phyloP scores from a whole-genome alignment of 2,113 vertebrate genomes.

The Nerophis lumbriciformis region DNA sequence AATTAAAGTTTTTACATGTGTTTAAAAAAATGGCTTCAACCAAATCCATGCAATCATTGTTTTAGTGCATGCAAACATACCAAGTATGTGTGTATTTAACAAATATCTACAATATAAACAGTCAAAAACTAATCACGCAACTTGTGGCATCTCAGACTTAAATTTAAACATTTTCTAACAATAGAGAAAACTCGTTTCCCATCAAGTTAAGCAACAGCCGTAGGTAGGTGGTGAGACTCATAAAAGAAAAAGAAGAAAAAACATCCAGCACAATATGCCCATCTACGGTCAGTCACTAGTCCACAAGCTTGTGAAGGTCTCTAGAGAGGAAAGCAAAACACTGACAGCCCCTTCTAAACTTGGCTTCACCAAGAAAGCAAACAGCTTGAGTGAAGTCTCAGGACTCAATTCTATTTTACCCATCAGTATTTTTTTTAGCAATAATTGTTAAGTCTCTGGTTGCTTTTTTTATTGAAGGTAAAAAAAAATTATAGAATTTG shows the following conservation, averaged over 20 bases:
- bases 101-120: too few relatives aligned
- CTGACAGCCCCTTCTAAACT: conserved; percentile 57
- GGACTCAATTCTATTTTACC: conserved; percentile 3
- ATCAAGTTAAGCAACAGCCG: conserved; percentile 33
- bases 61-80: too few relatives aligned
- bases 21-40: too few relatives aligned
- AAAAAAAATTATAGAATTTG: too few relatives aligned
- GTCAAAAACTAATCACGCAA: not conserved
- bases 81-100: too few relatives aligned
- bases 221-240: not conserved
- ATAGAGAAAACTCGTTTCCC: conserved; percentile 29
- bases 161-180: not conserved
- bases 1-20: too few relatives aligned
- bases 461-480: too few relatives aligned
- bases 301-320: conserved; percentile 61
- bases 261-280: conserved; percentile 53
- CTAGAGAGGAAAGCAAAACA: conserved; percentile 68
- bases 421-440: not conserved
- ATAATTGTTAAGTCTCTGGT: not conserved
- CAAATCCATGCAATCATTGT: too few relatives aligned
- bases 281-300: conserved; percentile 70
- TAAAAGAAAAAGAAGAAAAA: conserved; percentile 31
- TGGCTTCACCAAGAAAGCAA: conserved; percentile 57
- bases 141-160: not conserved
- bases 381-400: conserved; percentile 48